A percentile compares a stretch with the other conserved stretches of the same genome.
Evolutionary conservation across 64 coral and sea anemone species (phyloP).

Genomic region (Anthopleura sola): DNA sequence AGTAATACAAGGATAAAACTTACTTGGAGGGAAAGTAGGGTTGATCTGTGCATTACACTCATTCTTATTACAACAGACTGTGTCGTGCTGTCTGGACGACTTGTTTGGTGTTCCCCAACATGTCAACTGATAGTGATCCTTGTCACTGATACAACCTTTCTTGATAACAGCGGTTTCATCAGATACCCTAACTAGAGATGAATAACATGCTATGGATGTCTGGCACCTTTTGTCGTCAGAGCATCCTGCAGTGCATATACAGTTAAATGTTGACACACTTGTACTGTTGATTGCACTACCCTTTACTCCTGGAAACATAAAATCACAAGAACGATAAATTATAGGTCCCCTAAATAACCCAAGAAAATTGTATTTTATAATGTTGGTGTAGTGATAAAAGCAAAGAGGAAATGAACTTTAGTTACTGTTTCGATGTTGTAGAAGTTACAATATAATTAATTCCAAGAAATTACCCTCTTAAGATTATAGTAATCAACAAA

Average conservation of each 20-base stretch:
- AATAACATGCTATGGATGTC: constrained; percentile 22
- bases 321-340: neutral
- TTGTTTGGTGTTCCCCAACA: constrained; percentile 11
- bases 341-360: neutral
- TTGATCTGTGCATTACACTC: constrained; percentile 43
- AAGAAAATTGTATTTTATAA: neutral
- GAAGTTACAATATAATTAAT: too few species aligned
- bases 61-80: constrained; percentile 21
- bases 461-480: too few species aligned
- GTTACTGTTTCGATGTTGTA: too few species aligned
- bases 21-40: constrained; percentile 33
- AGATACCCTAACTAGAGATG: neutral
- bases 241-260: neutral
- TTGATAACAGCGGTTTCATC: neutral
- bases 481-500: too few species aligned
- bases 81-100: neutral
- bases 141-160: constrained; percentile 27
- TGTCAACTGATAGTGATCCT: neutral
- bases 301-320: neutral
- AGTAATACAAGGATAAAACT: neutral
- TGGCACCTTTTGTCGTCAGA: neutral
- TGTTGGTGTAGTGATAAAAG: too few species aligned
- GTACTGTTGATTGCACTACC: neutral
- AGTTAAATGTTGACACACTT: neutral
- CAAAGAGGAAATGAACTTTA: too few species aligned